Evolutionary conservation across 1,140 invertebrate species (phyloP).

Genomic region (Aphelinus atriplicis): DNA sequence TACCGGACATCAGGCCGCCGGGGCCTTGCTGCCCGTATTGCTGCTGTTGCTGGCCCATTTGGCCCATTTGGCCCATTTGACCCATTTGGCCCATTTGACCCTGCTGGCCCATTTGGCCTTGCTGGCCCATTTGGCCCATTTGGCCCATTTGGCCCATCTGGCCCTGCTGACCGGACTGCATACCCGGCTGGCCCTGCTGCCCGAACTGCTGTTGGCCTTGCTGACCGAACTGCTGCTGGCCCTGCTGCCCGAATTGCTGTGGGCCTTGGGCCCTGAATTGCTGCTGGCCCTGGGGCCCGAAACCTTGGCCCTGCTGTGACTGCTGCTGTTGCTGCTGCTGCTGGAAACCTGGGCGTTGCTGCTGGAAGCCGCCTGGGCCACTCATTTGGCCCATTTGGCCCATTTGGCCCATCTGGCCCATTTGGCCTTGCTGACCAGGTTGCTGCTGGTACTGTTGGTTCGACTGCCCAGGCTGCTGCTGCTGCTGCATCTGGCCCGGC

Average conservation of each 20-base stretch:
- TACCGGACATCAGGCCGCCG: constrained; percentile 26
- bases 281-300: constrained; percentile 39
- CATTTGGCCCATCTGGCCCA: constrained; percentile 33
- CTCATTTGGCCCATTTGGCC: constrained; percentile 49
- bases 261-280: constrained; percentile 46
- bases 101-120: constrained; percentile 43
- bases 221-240: constrained; percentile 34
- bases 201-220: constrained; percentile 43
- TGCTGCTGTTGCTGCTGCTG: constrained; percentile 58
- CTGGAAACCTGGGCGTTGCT: constrained; percentile 41
- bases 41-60: constrained; percentile 42
- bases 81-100: constrained; percentile 43
- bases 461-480: constrained; percentile 56
- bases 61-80: constrained; percentile 28
- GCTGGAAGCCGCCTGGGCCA: constrained; percentile 46
- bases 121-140: constrained; percentile 48
- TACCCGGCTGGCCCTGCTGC: constrained; percentile 32
- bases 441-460: constrained; percentile 56
- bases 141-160: constrained; percentile 38
- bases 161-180: constrained; percentile 13
- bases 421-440: constrained; percentile 42
- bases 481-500: constrained; percentile 52
- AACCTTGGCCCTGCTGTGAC: constrained; percentile 53
- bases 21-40: constrained; percentile 28
- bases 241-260: constrained; percentile 49